Evolutionary conservation across 2,797 vertebrate genomes (phyloP), one percentile per base, ranked within the genome.

Genomic region (Enteromius afrohamiltoni): DNA sequence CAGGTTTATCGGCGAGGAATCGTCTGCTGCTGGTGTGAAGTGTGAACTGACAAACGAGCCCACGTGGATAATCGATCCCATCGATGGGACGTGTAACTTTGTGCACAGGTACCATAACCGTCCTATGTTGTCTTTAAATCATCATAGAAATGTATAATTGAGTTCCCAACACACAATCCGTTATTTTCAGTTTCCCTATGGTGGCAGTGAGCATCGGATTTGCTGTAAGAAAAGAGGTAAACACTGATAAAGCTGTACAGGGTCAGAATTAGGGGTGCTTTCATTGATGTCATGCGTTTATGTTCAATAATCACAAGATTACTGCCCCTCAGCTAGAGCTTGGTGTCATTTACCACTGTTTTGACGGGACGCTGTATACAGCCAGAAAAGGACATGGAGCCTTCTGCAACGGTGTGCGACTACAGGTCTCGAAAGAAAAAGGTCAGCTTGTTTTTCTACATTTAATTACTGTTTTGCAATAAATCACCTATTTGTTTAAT

Each of bases 151-250:
- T 26, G 6, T 49, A 19, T 31, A 26, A 1, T 19, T 62, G 29
- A 0, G 53, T 75, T 77, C 29, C 23, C 34, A 58, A 60, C 21
- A 65, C 29, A 16, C 47, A 23, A 64, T 80, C 47, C 58, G 86
- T 88, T 83, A 70, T 91, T 87, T 82, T 40, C 93, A 97, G 96
- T 88, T 96, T 96, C 89, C 96, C 96, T 23, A 95, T 95, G 23
- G 96, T 97, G 89, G 96, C 96, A 1, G 96, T 97, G 55, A 96
- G 96, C 94, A 96, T 97, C 89, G 96, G 95, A 83, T 96, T 96
- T 92, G 95, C 96, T 83, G 96, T 96, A 88, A 95, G 94, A 86
- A 95, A 93, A 93, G 95, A 96, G 95, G 96, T 97, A 95, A 47
- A 47, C 42, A 53, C 29, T 65, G 40, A 16, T 23, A 49, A 76